Base-by-base conservation (phyloP, 1,140 invertebrate species). In the Geopemphigus sp. region DNA sequence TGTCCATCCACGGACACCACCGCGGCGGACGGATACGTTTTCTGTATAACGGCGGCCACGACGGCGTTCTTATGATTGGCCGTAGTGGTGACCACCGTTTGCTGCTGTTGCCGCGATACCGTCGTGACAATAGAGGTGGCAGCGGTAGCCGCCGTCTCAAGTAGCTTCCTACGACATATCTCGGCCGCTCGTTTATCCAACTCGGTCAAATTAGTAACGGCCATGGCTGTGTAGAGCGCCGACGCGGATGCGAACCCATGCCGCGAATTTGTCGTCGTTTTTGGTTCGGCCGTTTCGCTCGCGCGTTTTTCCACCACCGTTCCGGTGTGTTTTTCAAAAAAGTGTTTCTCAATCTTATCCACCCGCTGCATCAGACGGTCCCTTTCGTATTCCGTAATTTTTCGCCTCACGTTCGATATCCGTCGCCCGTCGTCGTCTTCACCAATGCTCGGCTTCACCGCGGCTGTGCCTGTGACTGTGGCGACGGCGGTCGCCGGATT, bases 311-410 rank as follows among this genome's bases (percentile, higher is more conserved):
- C 56, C 22, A 8, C 56, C 22, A 24, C 59, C 14, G 12, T 5
- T 19, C 0, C 19, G 26, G 12, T 12, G 4, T 15, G 14, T 6
- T 6, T 78, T 0, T 50, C 32, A 1, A 61, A 47, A 57, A 78
- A 78, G 50, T 59, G 57, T 19, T 78, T 78, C 45, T 78, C 57
- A n/a, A 78, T 78, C 47, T 78, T 78, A 57, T 78, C 74, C 24
- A 78, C 74, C 15, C 74, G 74, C 24, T 59, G 14, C 57, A 57
- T 50, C 1, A 78, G 39, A 2, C 74, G 56, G 39, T 78, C 74
- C 15, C 24, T 29, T 22, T 78, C 74, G 45, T 78, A 45, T 15
- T 24, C 29, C 22, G 74, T n/a, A 10, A 78, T 78, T 29, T 72
- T 61, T 14, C 39, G 39, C 24, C 15, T 61, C 5, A 59, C 39